Conservation (phyloP, 2,113 vertebrate genomes). For the Tachycineta bicolor region DNA sequence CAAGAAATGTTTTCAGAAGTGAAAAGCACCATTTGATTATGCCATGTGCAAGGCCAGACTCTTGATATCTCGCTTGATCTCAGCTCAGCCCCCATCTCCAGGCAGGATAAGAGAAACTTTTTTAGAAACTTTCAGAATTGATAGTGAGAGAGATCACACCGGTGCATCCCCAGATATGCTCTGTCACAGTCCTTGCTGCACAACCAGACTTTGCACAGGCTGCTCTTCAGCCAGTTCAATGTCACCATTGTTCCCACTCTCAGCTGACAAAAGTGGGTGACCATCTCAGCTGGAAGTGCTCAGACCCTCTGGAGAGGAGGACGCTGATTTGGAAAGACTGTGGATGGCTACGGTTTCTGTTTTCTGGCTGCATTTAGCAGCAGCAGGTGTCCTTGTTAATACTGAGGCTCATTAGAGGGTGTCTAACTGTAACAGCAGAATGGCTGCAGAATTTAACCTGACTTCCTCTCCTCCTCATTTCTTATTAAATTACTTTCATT, state of each 20-base stretch:
- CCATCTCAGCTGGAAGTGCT: neutral
- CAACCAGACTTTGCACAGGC: neutral
- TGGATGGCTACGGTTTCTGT: neutral
- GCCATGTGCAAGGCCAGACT: neutral
- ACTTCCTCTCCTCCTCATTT: neutral
- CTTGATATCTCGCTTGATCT: neutral
- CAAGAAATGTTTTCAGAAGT: neutral
- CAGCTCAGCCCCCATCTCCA: neutral
- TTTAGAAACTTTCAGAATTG: neutral
- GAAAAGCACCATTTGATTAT: neutral
- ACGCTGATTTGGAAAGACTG: rapidly evolving
- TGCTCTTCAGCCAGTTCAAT: neutral
- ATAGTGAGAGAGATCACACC: neutral
- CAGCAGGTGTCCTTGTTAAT: neutral
- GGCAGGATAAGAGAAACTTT: neutral
- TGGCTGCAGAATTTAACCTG: neutral
- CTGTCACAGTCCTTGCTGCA: neutral
- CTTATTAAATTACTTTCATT: neutral
- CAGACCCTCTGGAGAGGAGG: neutral
- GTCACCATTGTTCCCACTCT: neutral
- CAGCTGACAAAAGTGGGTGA: neutral
- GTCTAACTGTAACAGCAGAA: neutral
- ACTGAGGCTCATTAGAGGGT: neutral
- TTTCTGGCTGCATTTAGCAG: neutral
- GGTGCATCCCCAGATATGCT: rapidly evolving